Base-by-base conservation (phyloP, 53 echinoderm and acorn worm genomes). In the Pentamera pediparva region DNA sequence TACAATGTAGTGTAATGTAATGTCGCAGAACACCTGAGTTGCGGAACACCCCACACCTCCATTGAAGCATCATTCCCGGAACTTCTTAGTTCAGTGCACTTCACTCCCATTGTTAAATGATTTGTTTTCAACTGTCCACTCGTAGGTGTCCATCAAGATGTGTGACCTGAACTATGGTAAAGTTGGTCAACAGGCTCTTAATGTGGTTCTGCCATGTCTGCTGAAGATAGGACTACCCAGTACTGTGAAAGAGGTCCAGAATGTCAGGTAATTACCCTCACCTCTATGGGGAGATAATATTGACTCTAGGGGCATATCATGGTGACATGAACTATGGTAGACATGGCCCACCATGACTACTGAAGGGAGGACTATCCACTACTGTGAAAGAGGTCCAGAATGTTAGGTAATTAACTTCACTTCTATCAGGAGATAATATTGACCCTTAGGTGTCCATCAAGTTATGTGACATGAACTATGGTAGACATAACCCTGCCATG, bases 241-340 rank as follows among this genome's bases (percentile, higher is more conserved):
- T 59, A 82, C 65, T 31, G 90, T 95, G 3, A 84, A 85, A 11
- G 90, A 95, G 61, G 85, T 91, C 48, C 85, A 87, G 70, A 55
- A 75, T 28, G 69, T 95, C 25, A 91, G 95, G 95, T 95, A 76
- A n/a, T n/a, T n/a, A n/a, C n/a, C n/a, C n/a, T n/a, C n/a, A n/a
- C n/a, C n/a, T n/a, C n/a, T n/a, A n/a, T n/a, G n/a, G n/a, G n/a
- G n/a, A n/a, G n/a, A n/a, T n/a, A n/a, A n/a, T n/a, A n/a, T n/a
- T n/a, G n/a, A n/a, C n/a, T n/a, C n/a, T n/a, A n/a, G n/a, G n/a
- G n/a, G n/a, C n/a, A n/a, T n/a, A n/a, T n/a, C n/a, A n/a, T n/a
- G n/a, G 94, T 79, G 94, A 94, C 51, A 33, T 94, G 17, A 56
- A 60, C 26, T 81, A 87, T 38, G 93, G 93, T 53, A 83, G 64